Evolutionary conservation across 2,888 invertebrate genomes (phyloP).

Genomic region (Coelogynopora nodosa): DNA sequence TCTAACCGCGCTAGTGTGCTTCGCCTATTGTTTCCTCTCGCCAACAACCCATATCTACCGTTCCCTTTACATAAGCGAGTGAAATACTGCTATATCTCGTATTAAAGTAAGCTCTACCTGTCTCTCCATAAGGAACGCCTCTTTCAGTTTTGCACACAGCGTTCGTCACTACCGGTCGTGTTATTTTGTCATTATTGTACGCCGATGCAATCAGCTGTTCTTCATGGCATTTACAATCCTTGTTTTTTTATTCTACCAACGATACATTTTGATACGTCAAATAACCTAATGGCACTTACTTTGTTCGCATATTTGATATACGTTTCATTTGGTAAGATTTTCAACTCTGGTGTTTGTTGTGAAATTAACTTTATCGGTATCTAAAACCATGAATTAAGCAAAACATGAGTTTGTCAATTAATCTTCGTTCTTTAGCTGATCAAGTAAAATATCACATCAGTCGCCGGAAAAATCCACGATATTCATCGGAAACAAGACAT

Average conservation of each 20-base stretch:
- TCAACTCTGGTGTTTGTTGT: too few relatives aligned
- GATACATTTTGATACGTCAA: not conserved
- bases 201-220: too few relatives aligned
- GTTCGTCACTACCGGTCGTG: not conserved
- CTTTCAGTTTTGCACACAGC: not conserved
- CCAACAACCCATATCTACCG: not conserved
- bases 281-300: not conserved
- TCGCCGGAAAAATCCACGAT: not conserved
- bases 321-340: too few relatives aligned
- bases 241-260: not conserved
- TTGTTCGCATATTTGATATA: too few relatives aligned
- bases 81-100: not conserved
- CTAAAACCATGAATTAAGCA: not conserved
- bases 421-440: not conserved
- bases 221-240: too few relatives aligned
- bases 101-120: not conserved
- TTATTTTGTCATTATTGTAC: not conserved
- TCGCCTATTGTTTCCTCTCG: not conserved
- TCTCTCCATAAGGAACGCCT: not conserved
- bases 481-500: not conserved
- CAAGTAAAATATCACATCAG: not conserved
- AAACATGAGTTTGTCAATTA: not conserved
- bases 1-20: not conserved
- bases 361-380: too few relatives aligned
- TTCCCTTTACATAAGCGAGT: not conserved